Evolutionary conservation across 2,888 invertebrate species (phyloP), one percentile per base, ranked within the genome.

Genomic region (Pharmacophagus antenor): DNA sequence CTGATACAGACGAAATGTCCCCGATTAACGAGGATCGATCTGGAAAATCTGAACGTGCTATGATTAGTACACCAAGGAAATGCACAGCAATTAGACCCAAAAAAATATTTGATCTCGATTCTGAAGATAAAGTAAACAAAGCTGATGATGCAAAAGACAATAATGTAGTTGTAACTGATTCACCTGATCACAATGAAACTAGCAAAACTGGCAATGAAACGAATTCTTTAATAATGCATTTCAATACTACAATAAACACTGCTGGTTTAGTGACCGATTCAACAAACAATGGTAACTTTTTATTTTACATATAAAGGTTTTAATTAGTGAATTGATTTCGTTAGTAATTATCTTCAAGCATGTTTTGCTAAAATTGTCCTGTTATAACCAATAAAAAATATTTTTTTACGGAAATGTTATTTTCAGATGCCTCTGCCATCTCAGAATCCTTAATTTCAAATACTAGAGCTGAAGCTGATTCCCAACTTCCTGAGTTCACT

Each of bases 1-100:
- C 74, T 0, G 80, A 77, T 8, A 74, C 77, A 0, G 85, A 82
- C 0, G 73, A 74, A 25, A 75, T 73, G 2, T 63, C 56, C 22
- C 58, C 58, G n/a, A 27, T 2, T 10, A 4, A 27, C 27, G 2
- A 27, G 2, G 10, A 27, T 1, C 7, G 10, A 27, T 17, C 2
- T 18, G 10, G 5, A 27, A 8, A 27, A n/a, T n/a, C n/a, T 6
- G 7, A 27, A 27, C 5, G 27, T 10, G 7, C 27, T 6, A 5
- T 27, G 27, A 27, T 27, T 25, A 20, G 21, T 18, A 52, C 56
- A 12, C 41, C 51, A 17, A 56, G 37, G 23, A 61, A 47, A 15
- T 48, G 41, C 0, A 44, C 10, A 27, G 17, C 18, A 4, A 22
- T 18, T 3, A 52, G 46, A 47, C 52, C 56, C 7, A 56, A 52